A percentile compares a stretch with the other conserved stretches of the same genome.
phyloP scores from a whole-genome alignment of 1,140 invertebrate species.

The Ceratosolen fusciceps region DNA sequence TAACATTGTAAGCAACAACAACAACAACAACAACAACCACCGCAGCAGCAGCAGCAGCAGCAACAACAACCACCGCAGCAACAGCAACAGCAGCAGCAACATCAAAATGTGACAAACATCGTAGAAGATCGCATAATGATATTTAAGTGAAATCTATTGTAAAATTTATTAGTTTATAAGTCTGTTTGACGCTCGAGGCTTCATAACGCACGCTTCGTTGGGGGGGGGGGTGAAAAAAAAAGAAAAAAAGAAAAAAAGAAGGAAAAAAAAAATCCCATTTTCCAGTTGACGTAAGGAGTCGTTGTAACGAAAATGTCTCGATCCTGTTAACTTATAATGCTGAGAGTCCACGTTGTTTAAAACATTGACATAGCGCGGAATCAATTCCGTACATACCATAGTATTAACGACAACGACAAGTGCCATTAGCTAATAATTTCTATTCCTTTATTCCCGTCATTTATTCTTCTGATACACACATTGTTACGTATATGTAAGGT shows the following conservation, averaged over 20 bases:
- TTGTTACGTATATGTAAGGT: too few species aligned
- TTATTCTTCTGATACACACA: too few species aligned
- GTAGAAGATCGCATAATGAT: slow-evolving; percentile 20
- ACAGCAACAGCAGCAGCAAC: slow-evolving; percentile 10
- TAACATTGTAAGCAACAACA: too few species aligned
- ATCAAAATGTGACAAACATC: slow-evolving; percentile 27
- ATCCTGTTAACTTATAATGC: slow-evolving; percentile 20
- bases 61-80: too few species aligned
- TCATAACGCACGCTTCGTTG: neutral
- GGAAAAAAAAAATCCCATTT: slow-evolving; percentile 18
- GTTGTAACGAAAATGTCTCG: neutral
- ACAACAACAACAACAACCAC: too few species aligned
- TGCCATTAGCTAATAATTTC: slow-evolving; percentile 41
- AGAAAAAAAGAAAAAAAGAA: too few species aligned
- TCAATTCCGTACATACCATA: slow-evolving; percentile 23
- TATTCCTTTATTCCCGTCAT: neutral
- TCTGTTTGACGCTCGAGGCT: slow-evolving; percentile 19
- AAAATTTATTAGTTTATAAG: neutral
- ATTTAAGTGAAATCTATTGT: neutral
- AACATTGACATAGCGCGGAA: neutral
- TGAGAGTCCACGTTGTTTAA: slow-evolving; percentile 30
- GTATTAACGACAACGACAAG: slow-evolving; percentile 12
- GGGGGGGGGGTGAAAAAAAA: too few species aligned
- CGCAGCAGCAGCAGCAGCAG: too few species aligned
- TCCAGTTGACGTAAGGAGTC: slow-evolving; percentile 3